Percentiles rank a stretch among this genome's conserved stretches.
These are phyloP conservation scores for Harpegnathos saltator DNA, from an alignment of 1,140 invertebrate genomes.

Conservation along the genomic window DNA sequence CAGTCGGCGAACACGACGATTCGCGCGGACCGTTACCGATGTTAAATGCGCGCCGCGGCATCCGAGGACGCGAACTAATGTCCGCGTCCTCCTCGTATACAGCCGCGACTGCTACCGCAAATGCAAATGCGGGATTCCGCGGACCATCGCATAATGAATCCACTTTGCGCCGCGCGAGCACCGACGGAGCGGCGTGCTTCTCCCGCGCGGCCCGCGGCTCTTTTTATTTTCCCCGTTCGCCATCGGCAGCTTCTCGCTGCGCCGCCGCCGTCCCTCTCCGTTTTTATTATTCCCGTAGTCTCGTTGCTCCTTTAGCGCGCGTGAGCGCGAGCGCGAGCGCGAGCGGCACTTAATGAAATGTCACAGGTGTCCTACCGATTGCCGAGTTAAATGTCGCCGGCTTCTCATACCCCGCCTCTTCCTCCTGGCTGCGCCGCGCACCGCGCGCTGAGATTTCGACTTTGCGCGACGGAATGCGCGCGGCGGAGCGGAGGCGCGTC, in stretches of 20 bases:
- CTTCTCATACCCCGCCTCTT: conserved; percentile 80
- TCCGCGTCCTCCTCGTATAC: conserved; percentile 75
- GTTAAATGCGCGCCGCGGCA: conserved; percentile 84
- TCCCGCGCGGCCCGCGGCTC: conserved; percentile 32
- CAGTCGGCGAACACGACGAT: conserved; percentile 67
- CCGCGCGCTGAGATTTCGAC: conserved; percentile 69
- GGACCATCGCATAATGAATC: conserved; percentile 81
- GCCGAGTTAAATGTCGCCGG: conserved; percentile 82
- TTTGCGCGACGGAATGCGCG: conserved; percentile 71
- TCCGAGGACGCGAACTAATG: conserved; percentile 84
- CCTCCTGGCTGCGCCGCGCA: conserved; percentile 18
- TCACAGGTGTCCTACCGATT: conserved; percentile 85
- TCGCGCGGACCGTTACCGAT: conserved; percentile 81
- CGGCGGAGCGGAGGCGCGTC: conserved; percentile 53
- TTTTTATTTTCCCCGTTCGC: conserved; percentile 39
- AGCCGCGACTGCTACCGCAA: conserved; percentile 75
- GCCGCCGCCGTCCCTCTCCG: neutral
- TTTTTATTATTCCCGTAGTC: conserved; percentile 44
- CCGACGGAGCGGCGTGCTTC: conserved; percentile 55
- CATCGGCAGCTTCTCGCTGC: conserved; percentile 49
- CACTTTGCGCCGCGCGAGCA: conserved; percentile 77
- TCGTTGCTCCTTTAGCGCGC: conserved; percentile 42
- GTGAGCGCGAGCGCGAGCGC: conserved; percentile 67
- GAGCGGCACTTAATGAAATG: conserved; percentile 84
- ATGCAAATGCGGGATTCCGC: conserved; percentile 80